Base-by-base conservation (phyloP, 2,113 vertebrate species). In the Spilogale gracilis region DNA sequence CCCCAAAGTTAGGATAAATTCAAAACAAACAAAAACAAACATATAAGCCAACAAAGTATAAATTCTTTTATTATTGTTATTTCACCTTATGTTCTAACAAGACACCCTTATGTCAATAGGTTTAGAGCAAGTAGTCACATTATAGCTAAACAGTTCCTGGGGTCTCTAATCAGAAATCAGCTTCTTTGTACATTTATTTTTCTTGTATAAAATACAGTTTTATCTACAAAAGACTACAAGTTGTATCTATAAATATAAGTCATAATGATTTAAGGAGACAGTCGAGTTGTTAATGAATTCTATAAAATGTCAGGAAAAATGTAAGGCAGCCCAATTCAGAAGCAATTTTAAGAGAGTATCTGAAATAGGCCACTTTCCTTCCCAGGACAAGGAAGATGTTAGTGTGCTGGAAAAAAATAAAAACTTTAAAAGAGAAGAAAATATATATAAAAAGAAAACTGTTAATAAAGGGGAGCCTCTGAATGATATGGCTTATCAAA, bases 121-220 rank as follows among this genome's bases (percentile, higher is more conserved):
- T 52, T 27, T 58, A 81, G 38, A 83, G 10, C 1, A 58, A 93
- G 18, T 43, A 32, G 13, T 63, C 12, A 27, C 71, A 45, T 25
- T 50, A 25, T 43, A 83, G 54, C 48, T 58, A 58, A 87, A 67
- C 6, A 81, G 60, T 89, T 79, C 80, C 18, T 27, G 69, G 10
- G 65, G 3, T 21, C 69, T 61, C 16, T 84, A 67, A 91, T 50
- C 5, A 58, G 7, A 94, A 96, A 84, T 65, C 56, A 25, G 63
- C 87, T 89, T 92, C 27, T 65, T 91, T 88, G 21, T 21, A 61
- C 21, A 89, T 86, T 86, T 61, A 91, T 91, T 79, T 82, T 89
- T 74, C 6, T 74, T 80, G n/a, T 81, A 67, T 84, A 74, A 89
- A 94, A 87, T 48, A 78, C 38, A 87, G 52, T 52, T 86, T 91